Evolutionary conservation across 2,888 invertebrate species (phyloP).

Genomic region (Rhaphigaster nebulosa): DNA sequence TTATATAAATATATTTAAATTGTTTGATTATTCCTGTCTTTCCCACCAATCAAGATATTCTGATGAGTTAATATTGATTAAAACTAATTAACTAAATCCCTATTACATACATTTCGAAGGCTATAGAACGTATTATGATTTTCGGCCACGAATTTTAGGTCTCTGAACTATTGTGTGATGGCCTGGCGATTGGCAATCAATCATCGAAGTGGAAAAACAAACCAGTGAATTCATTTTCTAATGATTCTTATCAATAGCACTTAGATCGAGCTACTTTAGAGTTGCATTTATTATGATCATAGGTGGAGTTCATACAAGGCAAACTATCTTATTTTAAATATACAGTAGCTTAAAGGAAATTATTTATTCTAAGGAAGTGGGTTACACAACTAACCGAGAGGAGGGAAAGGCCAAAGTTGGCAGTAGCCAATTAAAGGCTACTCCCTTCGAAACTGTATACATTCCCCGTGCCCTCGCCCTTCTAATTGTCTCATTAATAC

Average conservation of each 20-base stretch:
- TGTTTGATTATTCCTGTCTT: no score
- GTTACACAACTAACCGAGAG: not conserved
- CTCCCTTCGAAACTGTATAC: slow-evolving; percentile 18
- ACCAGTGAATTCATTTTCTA: not conserved
- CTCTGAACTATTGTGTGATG: no score
- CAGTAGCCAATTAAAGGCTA: not conserved
- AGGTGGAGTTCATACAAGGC: not conserved
- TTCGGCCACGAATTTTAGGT: no score
- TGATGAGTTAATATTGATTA: no score
- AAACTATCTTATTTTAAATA: not conserved
- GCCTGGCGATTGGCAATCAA: no score
- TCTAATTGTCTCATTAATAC: slow-evolving; percentile 40
- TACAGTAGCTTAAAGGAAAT: not conserved
- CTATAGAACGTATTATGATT: no score
- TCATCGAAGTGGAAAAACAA: no score
- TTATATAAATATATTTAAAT: no score
- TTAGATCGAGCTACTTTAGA: no score
- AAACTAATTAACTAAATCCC: no score
- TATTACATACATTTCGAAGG: no score
- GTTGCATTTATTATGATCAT: not conserved
- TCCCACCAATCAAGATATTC: no score
- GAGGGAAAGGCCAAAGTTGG: not conserved
- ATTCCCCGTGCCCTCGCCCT: not conserved
- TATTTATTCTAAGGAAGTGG: not conserved
- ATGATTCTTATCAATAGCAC: not conserved